Evolutionary conservation across 2,888 invertebrate species (phyloP), one percentile per base, ranked within the genome.

Genomic region (Athetis lepigone): DNA sequence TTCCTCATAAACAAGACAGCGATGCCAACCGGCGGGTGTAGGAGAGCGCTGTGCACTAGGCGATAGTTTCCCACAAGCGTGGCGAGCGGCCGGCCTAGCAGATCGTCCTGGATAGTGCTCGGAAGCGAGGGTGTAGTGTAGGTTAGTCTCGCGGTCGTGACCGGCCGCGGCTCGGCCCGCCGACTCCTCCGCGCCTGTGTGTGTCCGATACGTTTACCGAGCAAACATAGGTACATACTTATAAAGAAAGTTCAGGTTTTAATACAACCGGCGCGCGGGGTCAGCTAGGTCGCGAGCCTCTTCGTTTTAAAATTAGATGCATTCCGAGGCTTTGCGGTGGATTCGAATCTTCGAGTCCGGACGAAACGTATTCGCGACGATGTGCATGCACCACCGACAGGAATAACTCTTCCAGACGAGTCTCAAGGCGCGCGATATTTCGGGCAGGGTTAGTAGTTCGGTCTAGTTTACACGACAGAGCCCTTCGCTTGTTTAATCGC

Each of bases 181-280:
- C 84, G 83, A 78, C 81, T 82, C 83, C 79, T 77, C 82, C 86
- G 88, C 89, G 90, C 85, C 85, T 90, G 92, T 92, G 92, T 90
- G 92, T 91, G 92, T 90, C 88, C 89, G 84, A 89, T 91, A 89
- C 91, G 90, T 92, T 92, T 91, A 87, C 92, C 91, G 85, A 91
- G 91, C 92, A 91, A 93, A 93, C 93, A 92, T 91, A 92, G 89
- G 89, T 90, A 90, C 92, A 90, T 93, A 92, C 92, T 92, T 93
- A 91, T 93, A 92, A 93, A 94, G 94, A 94, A 94, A 94, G 94
- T 94, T 92, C 94, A 94, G 93, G 94, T 94, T 94, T 93, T 93
- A 94, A 92, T 90, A 90, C 90, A 88, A 86, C 88, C 90, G 90
- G 86, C 90, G 90, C 87, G 90, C 92, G 93, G 91, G 94, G 95